Evolutionary conservation across 2,113 vertebrate species (phyloP).

Genomic region (Pycnonotus jocosus): DNA sequence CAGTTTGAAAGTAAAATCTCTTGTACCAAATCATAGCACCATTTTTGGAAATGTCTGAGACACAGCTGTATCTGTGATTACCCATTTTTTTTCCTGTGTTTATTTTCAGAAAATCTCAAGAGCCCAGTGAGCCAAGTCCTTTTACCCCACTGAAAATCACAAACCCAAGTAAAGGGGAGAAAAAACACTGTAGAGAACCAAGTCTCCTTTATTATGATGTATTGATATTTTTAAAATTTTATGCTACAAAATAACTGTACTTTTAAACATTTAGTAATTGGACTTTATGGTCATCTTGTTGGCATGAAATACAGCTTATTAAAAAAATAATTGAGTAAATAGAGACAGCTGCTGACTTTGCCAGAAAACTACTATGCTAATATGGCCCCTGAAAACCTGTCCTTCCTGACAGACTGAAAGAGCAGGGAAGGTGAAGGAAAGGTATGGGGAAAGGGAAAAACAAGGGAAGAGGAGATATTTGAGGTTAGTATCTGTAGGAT

Average conservation of each 20-base stretch:
- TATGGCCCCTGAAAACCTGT: background rate
- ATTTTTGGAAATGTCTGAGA: background rate
- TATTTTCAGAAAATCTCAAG: background rate
- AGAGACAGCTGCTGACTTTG: background rate
- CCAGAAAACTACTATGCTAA: background rate
- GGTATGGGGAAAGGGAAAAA: background rate
- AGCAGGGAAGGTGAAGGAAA: background rate
- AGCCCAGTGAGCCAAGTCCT: background rate
- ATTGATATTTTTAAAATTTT: background rate
- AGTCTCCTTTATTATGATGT: accelerated
- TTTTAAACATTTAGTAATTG: background rate
- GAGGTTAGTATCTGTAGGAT: background rate
- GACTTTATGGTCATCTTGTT: background rate
- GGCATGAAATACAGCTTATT: background rate
- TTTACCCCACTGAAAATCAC: accelerated
- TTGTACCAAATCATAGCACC: background rate
- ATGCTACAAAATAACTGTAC: background rate
- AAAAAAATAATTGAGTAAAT: background rate
- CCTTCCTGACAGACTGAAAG: background rate
- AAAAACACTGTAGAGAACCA: background rate
- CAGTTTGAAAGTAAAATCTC: background rate
- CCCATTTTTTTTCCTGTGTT: background rate
- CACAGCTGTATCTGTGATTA: background rate
- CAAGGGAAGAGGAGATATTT: background rate
- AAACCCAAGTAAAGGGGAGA: background rate